Conservation (phyloP, 1,140 invertebrate genomes). For the Panonychus citri region DNA sequence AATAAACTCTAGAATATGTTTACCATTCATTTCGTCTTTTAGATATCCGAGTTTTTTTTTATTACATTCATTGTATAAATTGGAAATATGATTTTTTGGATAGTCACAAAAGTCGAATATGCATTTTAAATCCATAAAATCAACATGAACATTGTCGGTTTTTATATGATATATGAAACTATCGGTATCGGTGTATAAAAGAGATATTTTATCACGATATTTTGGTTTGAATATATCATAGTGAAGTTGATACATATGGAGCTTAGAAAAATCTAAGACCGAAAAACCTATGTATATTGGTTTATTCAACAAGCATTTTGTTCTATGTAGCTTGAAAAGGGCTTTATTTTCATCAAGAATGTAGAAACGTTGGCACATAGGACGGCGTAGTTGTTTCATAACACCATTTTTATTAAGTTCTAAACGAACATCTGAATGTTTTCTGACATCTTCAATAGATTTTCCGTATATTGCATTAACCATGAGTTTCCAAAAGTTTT, state of each 20-base stretch:
- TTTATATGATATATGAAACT: constrained; percentile 9
- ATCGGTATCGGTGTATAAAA: constrained; percentile 13
- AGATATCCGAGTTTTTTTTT: constrained; percentile 28
- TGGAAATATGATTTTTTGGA: constrained; percentile 9
- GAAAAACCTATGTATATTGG: constrained; percentile 17
- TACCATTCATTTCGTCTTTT: constrained; percentile 26
- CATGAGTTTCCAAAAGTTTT: constrained; percentile 21
- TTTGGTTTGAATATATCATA: constrained; percentile 16
- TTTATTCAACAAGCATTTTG: constrained; percentile 14
- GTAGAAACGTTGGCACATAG: constrained; percentile 23
- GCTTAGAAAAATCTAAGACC: constrained; percentile 17
- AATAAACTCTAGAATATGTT: constrained; percentile 21
- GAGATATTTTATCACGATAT: constrained; percentile 12
- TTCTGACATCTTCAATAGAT: constrained; percentile 28
- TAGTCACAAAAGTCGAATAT: constrained; percentile 13
- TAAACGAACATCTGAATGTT: constrained; percentile 23
- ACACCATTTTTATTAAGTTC: constrained; percentile 17
- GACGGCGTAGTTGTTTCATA: constrained; percentile 20
- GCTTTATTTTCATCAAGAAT: too few relatives aligned
- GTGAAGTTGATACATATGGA: constrained; percentile 18
- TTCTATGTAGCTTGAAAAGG: constrained; percentile 12
- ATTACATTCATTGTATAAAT: constrained; percentile 20
- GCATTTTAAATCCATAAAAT: constrained; percentile 11
- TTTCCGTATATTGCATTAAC: constrained; percentile 28
- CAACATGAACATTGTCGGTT: constrained; percentile 11